Conservation (phyloP, 2,113 vertebrate species). For the Nannospalax galili region DNA sequence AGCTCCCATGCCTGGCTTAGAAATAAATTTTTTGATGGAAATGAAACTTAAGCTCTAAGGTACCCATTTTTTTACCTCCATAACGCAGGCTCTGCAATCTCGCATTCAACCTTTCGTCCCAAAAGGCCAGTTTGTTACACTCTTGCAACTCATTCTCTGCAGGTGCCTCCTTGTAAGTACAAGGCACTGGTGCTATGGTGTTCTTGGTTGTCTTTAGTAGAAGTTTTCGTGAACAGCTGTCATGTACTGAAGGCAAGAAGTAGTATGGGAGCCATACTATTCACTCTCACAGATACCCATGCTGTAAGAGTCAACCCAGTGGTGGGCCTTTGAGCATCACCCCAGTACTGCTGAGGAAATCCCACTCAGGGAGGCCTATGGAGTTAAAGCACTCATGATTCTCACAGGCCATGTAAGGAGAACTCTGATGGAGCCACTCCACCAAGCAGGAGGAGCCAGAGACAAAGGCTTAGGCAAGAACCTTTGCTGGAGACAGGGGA, state of each 20-base stretch:
- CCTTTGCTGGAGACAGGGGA: too few relatives aligned
- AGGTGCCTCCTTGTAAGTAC: neutral
- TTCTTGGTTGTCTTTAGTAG: neutral
- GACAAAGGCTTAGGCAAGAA: neutral
- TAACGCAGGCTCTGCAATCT: neutral
- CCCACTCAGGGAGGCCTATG: too few relatives aligned
- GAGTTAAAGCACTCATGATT: too few relatives aligned
- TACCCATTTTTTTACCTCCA: neutral
- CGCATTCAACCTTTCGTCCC: neutral
- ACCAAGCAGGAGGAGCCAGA: neutral
- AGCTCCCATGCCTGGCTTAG: neutral
- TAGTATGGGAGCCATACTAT: neutral
- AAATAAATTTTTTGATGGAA: slow-evolving; percentile 17
- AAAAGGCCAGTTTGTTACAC: neutral
- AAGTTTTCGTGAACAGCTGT: neutral
- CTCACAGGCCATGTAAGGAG: neutral
- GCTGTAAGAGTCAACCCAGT: neutral
- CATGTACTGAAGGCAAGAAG: neutral
- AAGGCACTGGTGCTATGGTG: neutral
- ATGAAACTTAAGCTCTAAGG: neutral
- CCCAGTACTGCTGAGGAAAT: neutral
- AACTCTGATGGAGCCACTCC: neutral
- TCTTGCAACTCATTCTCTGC: neutral
- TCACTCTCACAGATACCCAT: neutral
- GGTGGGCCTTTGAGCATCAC: neutral